These are phyloP conservation scores for Phodopus roborovskii DNA, from an alignment of 2,113 vertebrate species.

Conservation along the genomic window DNA sequence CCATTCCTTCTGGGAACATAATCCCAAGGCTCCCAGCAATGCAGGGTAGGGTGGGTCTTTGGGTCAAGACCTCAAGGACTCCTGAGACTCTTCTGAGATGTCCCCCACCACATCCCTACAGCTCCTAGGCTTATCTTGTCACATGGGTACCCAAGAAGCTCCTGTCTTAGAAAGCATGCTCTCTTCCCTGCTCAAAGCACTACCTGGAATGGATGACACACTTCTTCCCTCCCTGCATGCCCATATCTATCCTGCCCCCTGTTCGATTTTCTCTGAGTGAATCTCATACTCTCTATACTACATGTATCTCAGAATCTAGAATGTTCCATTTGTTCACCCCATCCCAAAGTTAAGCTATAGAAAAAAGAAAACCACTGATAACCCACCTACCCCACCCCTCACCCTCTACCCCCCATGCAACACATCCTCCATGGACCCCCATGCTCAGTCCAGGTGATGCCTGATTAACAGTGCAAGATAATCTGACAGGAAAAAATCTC, in stretches of 20 bases:
- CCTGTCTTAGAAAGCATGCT: not conserved
- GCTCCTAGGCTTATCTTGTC: not conserved
- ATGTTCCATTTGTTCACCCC: not conserved
- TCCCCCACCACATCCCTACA: not conserved
- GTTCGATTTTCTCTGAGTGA: not conserved
- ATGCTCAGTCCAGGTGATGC: not conserved
- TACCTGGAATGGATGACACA: rapidly evolving
- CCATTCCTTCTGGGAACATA: too few species aligned
- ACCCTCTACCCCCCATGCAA: too few species aligned
- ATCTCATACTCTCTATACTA: not conserved
- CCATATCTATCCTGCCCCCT: too few species aligned
- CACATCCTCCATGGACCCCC: not conserved
- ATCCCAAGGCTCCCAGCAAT: not conserved
- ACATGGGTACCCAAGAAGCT: not conserved
- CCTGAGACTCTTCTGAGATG: not conserved
- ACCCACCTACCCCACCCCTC: not conserved
- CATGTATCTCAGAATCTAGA: not conserved
- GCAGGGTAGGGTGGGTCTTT: not conserved
- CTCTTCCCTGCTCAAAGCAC: too few species aligned
- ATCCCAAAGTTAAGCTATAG: not conserved
- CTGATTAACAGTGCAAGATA: not conserved
- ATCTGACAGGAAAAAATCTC: not conserved
- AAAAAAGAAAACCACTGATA: not conserved
- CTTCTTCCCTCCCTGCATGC: not conserved
- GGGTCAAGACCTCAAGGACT: not conserved